Conservation (phyloP, 2,888 invertebrate species). For the Marasmarcha lunaedactyla region DNA sequence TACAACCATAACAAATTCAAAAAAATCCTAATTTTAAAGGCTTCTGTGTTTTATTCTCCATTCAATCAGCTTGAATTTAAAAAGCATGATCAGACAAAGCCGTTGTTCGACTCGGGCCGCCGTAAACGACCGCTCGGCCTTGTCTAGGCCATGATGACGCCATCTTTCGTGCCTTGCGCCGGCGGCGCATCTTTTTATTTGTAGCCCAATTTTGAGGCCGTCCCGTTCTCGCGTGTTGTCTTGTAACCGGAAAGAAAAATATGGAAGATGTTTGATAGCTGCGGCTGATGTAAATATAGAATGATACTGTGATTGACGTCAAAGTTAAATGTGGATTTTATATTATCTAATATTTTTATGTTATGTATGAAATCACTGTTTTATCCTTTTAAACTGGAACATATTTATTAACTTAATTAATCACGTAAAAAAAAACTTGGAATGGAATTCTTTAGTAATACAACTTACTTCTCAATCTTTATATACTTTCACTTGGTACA, state of each 20-base stretch:
- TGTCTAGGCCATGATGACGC: slow-evolving; percentile 69
- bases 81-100: slow-evolving; percentile 36
- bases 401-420: too few species aligned
- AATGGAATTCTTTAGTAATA: too few species aligned
- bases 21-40: too few species aligned
- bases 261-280: slow-evolving; percentile 21
- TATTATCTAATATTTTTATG: too few species aligned
- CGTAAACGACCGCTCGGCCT: slow-evolving; percentile 66
- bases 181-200: slow-evolving; percentile 55
- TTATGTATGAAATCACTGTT: too few species aligned
- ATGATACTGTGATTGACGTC: slow-evolving; percentile 21
- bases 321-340: slow-evolving; percentile 16
- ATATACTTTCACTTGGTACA: too few species aligned
- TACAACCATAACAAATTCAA: too few species aligned
- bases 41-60: too few species aligned
- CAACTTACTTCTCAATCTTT: too few species aligned
- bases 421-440: too few species aligned
- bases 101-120: slow-evolving; percentile 31
- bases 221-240: slow-evolving; percentile 31
- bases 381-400: too few species aligned
- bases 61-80: too few species aligned
- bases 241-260: slow-evolving; percentile 24
- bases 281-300: slow-evolving; percentile 32
- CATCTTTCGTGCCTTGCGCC: slow-evolving; percentile 36
- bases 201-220: slow-evolving; percentile 39